phyloP scores from a whole-genome alignment of 2,888 invertebrate species.

The Eupithecia dodoneata region DNA sequence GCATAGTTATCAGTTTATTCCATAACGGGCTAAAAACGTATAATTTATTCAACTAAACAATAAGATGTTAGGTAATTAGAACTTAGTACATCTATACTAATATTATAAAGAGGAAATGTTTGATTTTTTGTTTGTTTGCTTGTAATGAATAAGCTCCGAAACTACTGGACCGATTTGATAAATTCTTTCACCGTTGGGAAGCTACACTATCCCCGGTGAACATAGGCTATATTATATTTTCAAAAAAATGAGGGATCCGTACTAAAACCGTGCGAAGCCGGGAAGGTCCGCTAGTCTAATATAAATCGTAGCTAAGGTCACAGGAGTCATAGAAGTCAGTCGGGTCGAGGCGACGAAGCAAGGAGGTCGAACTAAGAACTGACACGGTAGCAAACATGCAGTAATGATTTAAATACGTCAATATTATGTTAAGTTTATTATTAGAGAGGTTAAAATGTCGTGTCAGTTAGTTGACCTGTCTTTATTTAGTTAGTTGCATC shows the following conservation, averaged over 20 bases:
- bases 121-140: no score
- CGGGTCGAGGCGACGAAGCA: conserved; percentile 46
- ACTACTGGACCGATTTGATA: no score
- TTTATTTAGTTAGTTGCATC: not conserved
- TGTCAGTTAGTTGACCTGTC: not conserved
- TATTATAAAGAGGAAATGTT: no score
- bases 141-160: no score
- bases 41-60: not conserved
- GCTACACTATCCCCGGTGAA: no score
- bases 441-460: not conserved
- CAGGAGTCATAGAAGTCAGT: conserved; percentile 51
- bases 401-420: not conserved
- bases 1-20: no score
- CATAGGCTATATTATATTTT: no score
- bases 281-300: no score
- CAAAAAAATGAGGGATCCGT: no score
- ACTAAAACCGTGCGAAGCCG: no score
- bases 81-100: conserved; percentile 29
- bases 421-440: not conserved
- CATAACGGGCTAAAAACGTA: no score
- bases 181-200: no score
- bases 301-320: conserved; percentile 50
- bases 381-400: conserved; percentile 11
- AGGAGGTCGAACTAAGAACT: conserved; percentile 38
- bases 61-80: not conserved